A percentile compares a stretch with the other conserved stretches of the same genome.
These are phyloP conservation scores for Furcula furcula DNA, from an alignment of 2,888 invertebrate genomes.

Conservation along the genomic window DNA sequence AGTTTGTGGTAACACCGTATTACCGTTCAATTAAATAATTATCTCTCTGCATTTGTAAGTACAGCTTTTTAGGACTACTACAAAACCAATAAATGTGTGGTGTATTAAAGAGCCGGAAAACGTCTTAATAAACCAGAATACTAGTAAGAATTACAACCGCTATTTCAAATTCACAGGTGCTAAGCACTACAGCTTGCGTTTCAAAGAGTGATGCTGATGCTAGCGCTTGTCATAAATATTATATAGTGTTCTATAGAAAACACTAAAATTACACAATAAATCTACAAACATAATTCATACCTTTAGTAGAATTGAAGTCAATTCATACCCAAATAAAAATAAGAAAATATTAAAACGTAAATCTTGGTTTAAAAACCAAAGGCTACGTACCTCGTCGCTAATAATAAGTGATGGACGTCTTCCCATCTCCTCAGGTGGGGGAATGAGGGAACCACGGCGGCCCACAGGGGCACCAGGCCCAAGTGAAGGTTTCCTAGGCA, in stretches of 20 bases:
- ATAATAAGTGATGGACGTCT: slow-evolving; percentile 95
- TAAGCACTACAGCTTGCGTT: slow-evolving; percentile 19
- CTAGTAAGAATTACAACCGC: too few relatives aligned
- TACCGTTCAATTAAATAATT: too few relatives aligned
- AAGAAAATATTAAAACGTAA: slow-evolving; percentile 22
- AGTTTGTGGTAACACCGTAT: too few relatives aligned
- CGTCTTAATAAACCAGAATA: too few relatives aligned
- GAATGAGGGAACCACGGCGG: slow-evolving; percentile 91
- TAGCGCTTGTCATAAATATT: slow-evolving; percentile 28
- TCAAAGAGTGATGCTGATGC: slow-evolving; percentile 39
- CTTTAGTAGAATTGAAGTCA: slow-evolving; percentile 51
- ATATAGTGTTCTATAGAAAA: slow-evolving; percentile 36
- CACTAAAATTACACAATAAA: slow-evolving; percentile 46
- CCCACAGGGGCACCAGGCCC: slow-evolving; percentile 79
- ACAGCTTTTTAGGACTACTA: too few relatives aligned
- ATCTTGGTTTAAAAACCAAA: slow-evolving; percentile 9
- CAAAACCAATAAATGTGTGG: too few relatives aligned
- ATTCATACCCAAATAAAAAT: slow-evolving; percentile 32
- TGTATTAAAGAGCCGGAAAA: too few relatives aligned
- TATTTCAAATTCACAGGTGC: slow-evolving; percentile 20
- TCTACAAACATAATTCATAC: slow-evolving; percentile 54
- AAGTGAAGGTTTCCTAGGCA: slow-evolving; percentile 87
- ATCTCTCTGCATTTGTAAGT: too few relatives aligned
- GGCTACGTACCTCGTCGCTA: slow-evolving; percentile 93
- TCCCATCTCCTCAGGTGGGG: slow-evolving; percentile 93